Base-by-base conservation (phyloP, 2,113 vertebrate genomes). In the Pyrgilauda ruficollis region DNA sequence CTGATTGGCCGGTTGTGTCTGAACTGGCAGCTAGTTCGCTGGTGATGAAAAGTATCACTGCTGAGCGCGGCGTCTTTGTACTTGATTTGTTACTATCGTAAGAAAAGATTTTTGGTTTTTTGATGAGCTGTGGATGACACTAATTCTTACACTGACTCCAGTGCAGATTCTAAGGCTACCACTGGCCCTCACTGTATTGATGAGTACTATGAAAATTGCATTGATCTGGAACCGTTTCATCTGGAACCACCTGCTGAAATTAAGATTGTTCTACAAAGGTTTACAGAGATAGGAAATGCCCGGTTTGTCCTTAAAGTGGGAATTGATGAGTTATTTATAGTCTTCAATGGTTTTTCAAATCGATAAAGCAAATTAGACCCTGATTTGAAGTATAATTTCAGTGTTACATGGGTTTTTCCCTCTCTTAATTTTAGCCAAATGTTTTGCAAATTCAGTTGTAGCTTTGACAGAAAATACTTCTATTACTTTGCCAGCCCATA, bases 1-100 rank as follows among this genome's bases (percentile, higher is more conserved):
- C 33, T 35, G 56, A 58, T 58, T 58, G 56, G 58, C 15, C 58
- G n/a, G n/a, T 26, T 50, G 56, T 43, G 63, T 47, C 55, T 66
- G 66, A 90, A 35, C 11, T 50, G 37, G 23, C 95, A n/a, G 33
- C 77, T 35, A 73, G 64, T 79, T 95, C 52, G 61, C 64, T 78
- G 78, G 18, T 27, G 19, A 22, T 85, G 46, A 52, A 83, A 89
- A 37, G 31, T 39, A 47, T 73, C 89, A 35, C 68, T 86, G 56
- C 89, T 91, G 56, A 35, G 49, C 33, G 47, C 87, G 84, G 90
- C 63, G 49, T 96, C 59, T 66, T 37, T 11, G 4, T 66, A 26
- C 28, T 66, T 39, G 46, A 49, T 53, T 87, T 19, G 15, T 66
- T 70, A 56, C 66, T 50, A 56, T 27, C 4, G 10, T 64, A 64